phyloP scores from a whole-genome alignment of 2,113 vertebrate genomes.

The Reinhardtius hippoglossoides region DNA sequence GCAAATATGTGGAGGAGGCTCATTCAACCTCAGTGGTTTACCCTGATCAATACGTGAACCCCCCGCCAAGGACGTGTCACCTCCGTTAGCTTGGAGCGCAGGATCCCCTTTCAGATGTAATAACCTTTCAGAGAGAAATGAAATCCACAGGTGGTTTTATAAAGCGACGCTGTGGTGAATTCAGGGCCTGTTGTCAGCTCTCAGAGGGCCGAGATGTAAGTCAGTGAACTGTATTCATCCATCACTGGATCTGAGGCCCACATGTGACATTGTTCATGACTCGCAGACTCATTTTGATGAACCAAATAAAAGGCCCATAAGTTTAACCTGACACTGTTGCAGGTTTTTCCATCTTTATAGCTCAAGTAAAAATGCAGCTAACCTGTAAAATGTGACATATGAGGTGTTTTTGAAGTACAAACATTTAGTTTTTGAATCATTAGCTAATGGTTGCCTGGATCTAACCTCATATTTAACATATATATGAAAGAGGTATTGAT shows the following conservation, averaged over 20 bases:
- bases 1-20: constrained; percentile 48
- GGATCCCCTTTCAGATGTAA: constrained; percentile 39
- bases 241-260: constrained; percentile 15
- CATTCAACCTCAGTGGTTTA: constrained; percentile 23
- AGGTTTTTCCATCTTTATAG: constrained; percentile 35
- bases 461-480: too few relatives aligned
- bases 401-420: background rate
- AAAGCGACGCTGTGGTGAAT: constrained; percentile 14
- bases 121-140: constrained; percentile 23
- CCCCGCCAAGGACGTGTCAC: constrained; percentile 50
- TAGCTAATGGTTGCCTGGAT: too few relatives aligned
- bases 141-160: constrained; percentile 33
- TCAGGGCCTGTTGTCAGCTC: constrained; percentile 38
- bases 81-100: constrained; percentile 5
- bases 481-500: too few relatives aligned
- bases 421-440: too few relatives aligned
- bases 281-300: background rate
- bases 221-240: background rate
- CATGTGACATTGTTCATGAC: constrained; percentile 2
- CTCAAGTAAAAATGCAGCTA: constrained; percentile 21
- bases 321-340: constrained; percentile 1
- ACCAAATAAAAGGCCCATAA: background rate
- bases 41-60: constrained; percentile 49
- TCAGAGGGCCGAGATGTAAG: constrained; percentile 24
- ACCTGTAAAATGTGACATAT: background rate